phyloP scores from a whole-genome alignment of 2,797 vertebrate genomes.

The Silurus lanzhouensis region DNA sequence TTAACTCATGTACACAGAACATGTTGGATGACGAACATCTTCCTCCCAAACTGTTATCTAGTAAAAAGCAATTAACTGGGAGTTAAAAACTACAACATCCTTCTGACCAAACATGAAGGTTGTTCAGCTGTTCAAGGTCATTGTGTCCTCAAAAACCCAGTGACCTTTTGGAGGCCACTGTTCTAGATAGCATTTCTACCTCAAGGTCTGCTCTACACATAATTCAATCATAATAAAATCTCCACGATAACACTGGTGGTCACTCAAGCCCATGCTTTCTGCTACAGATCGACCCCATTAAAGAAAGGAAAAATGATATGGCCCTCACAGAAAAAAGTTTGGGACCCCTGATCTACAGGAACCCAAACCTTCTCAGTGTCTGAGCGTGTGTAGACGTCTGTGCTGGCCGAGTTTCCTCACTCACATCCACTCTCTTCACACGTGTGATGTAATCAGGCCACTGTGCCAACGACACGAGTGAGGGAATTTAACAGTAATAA shows the following conservation, averaged over 20 bases:
- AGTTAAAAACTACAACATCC: not conserved
- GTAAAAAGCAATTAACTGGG: not conserved
- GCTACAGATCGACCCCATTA: too few relatives aligned
- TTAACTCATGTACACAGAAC: not conserved
- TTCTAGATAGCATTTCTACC: not conserved
- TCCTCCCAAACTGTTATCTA: not conserved
- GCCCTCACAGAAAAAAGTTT: too few relatives aligned
- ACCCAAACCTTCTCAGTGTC: too few relatives aligned
- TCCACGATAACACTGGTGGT: too few relatives aligned
- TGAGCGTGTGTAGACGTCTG: not conserved
- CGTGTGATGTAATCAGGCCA: not conserved
- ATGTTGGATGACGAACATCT: not conserved
- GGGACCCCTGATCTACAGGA: too few relatives aligned
- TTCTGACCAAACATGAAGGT: not conserved
- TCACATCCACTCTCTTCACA: not conserved
- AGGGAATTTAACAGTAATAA: not conserved
- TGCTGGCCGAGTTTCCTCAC: not conserved
- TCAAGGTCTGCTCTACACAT: not conserved
- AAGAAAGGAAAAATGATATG: too few relatives aligned
- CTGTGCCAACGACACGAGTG: not conserved
- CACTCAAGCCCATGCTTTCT: too few relatives aligned
- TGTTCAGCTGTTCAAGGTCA: slow-evolving; percentile 5
- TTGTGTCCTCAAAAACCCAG: not conserved
- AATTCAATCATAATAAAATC: too few relatives aligned
- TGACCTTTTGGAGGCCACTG: not conserved